Conservation (phyloP, 2,888 invertebrate genomes). For the Rhopalosiphum nymphaeae region DNA sequence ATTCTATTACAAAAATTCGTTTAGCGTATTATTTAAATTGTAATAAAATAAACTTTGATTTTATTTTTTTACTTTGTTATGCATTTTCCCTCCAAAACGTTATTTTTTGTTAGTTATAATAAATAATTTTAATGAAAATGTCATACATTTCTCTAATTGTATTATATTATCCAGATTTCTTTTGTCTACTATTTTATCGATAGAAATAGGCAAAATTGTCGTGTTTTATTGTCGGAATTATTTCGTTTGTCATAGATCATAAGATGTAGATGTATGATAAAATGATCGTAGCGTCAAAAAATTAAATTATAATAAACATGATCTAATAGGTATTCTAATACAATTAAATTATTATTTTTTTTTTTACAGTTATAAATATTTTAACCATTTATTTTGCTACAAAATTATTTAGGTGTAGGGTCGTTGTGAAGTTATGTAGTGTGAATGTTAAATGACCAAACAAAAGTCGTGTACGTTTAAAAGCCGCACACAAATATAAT, state of each 20-base stretch:
- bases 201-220: not conserved
- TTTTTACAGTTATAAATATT: not conserved
- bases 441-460: not conserved
- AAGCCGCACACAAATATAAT: not conserved
- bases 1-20: not conserved
- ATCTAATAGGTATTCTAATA: too few relatives aligned
- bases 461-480: not conserved
- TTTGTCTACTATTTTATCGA: not conserved
- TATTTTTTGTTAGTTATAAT: not conserved
- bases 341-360: not conserved
- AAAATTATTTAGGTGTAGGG: not conserved
- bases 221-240: not conserved
- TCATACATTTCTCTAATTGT: not conserved
- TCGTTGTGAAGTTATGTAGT: not conserved
- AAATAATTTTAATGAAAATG: not conserved
- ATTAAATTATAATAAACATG: not conserved
- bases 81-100: not conserved
- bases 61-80: not conserved
- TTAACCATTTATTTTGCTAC: not conserved
- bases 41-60: not conserved
- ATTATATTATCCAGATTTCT: not conserved
- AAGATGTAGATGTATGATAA: not conserved
- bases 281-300: not conserved
- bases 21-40: not conserved
- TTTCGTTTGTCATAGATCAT: not conserved